Conservation (phyloP, 2,888 invertebrate genomes). For the Lycaena phlaeas region DNA sequence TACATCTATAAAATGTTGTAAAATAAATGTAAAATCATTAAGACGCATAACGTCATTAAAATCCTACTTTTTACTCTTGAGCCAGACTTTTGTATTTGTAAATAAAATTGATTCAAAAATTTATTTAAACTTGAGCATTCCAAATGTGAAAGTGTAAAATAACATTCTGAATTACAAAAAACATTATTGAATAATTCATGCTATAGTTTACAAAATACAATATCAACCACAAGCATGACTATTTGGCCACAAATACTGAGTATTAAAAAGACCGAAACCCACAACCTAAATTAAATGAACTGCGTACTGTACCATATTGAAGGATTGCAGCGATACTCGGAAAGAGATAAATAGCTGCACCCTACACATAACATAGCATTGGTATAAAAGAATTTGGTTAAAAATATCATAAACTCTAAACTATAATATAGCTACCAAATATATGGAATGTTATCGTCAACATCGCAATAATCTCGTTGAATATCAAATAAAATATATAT, state of each 20-base stretch:
- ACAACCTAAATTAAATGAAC: conserved; percentile 17
- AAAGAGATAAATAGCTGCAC: conserved; percentile 27
- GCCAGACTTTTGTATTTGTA: not conserved
- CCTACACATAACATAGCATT: conserved; percentile 52
- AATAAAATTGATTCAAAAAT: not conserved
- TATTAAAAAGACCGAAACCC: conserved; percentile 25
- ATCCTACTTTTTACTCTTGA: not conserved
- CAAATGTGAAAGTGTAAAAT: not conserved
- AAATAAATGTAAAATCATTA: not conserved
- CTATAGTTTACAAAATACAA: conserved; percentile 8
- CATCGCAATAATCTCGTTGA: conserved; percentile 52
- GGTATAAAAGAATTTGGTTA: conserved; percentile 70
- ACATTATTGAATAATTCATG: conserved; percentile 8
- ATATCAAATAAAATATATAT: conserved; percentile 25
- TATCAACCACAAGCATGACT: conserved; percentile 18
- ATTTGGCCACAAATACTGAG: conserved; percentile 30
- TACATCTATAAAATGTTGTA: not conserved
- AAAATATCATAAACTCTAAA: conserved; percentile 51
- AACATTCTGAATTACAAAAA: conserved; percentile 9
- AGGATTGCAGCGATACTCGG: not conserved
- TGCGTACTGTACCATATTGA: not conserved
- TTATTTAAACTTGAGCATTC: not conserved
- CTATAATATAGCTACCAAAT: conserved; percentile 53
- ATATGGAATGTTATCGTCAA: conserved; percentile 51
- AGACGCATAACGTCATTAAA: not conserved